Percentiles rank a stretch among this genome's conserved stretches.
Evolutionary conservation across 2,888 invertebrate species (phyloP).

Genomic region (Ashinkailepas kermadecensis): DNA sequence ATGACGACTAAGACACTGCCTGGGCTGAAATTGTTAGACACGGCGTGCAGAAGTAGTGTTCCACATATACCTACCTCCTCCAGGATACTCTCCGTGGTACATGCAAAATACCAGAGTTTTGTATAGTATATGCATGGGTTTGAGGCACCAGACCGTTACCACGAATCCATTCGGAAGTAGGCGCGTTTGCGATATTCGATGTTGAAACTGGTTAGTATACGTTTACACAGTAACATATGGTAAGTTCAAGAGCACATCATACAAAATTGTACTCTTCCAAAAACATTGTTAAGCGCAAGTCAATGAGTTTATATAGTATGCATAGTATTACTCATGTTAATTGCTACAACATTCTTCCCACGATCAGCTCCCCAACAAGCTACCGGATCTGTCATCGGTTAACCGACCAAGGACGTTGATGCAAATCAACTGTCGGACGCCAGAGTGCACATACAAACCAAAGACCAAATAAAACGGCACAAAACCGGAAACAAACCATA

Average conservation of each 20-base stretch:
- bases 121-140: neutral
- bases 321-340: too few relatives aligned
- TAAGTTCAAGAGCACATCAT: too few relatives aligned
- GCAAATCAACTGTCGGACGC: neutral
- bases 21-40: neutral
- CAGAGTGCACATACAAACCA: slow-evolving; percentile 14
- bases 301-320: too few relatives aligned
- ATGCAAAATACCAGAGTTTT: slow-evolving; percentile 18
- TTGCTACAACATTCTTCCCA: neutral
- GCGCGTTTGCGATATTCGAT: neutral
- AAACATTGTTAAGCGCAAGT: too few relatives aligned
- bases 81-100: slow-evolving; percentile 3
- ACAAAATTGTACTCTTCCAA: too few relatives aligned
- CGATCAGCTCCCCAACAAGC: neutral
- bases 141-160: neutral
- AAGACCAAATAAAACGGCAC: neutral
- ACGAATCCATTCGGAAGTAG: neutral
- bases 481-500: slow-evolving; percentile 9
- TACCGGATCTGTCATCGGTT: neutral
- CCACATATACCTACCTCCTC: slow-evolving; percentile 3
- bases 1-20: neutral
- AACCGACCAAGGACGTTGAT: neutral
- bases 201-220: neutral
- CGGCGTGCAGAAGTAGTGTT: neutral
- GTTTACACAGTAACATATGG: too few relatives aligned